phyloP scores from a whole-genome alignment of 2,888 invertebrate species.

The Eristalis intricaria region DNA sequence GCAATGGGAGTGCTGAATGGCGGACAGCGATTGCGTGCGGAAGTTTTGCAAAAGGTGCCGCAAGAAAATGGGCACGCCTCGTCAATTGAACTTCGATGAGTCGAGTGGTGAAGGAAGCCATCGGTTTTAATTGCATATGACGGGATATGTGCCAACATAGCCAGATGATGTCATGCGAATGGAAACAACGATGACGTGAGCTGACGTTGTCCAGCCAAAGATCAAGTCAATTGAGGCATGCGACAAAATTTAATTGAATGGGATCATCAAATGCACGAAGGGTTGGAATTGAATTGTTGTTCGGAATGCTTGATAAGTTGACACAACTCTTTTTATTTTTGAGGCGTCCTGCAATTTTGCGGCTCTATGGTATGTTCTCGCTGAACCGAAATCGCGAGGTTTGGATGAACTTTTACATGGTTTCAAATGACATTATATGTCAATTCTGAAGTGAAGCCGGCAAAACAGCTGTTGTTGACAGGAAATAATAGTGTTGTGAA shows the following conservation, averaged over 20 bases:
- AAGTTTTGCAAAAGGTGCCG: slow-evolving; percentile 21
- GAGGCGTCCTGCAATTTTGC: neutral
- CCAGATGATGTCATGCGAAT: neutral
- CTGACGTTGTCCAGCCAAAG: neutral
- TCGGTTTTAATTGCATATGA: neutral
- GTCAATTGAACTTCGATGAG: neutral
- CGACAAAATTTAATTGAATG: neutral
- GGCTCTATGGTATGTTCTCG: neutral
- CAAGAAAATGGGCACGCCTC: slow-evolving; percentile 34
- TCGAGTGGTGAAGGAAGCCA: neutral
- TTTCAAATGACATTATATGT: no score
- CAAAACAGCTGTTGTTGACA: no score
- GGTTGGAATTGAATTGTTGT: neutral
- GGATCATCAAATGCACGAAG: neutral
- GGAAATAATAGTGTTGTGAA: no score
- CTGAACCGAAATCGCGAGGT: no score
- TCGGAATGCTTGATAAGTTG: neutral
- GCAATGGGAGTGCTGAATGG: slow-evolving; percentile 11
- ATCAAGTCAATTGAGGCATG: neutral
- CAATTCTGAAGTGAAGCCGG: no score
- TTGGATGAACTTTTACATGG: no score
- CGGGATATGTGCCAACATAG: neutral
- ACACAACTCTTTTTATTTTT: neutral
- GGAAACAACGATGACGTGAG: neutral
- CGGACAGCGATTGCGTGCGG: slow-evolving; percentile 24